Evolutionary conservation across 2,797 vertebrate species (phyloP).

Genomic region (Gobionotothen gibberifrons): DNA sequence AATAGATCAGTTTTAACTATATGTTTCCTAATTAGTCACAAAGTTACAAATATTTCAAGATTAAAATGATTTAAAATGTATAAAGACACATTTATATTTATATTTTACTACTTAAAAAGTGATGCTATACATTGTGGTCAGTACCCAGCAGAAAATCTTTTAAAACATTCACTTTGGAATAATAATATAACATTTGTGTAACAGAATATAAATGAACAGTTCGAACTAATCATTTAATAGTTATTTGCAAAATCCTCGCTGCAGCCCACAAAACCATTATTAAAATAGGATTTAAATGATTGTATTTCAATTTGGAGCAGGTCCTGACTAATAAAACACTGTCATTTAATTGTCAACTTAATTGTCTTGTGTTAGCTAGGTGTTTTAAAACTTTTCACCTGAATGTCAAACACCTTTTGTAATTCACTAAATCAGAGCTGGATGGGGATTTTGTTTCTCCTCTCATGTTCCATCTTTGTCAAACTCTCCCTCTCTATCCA

Average conservation of each 20-base stretch:
- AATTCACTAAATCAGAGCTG: neutral
- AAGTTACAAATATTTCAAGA: neutral
- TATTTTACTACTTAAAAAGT: neutral
- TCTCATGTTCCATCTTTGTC: conserved; percentile 43
- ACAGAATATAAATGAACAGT: neutral
- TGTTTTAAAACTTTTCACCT: neutral
- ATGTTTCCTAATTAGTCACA: no score
- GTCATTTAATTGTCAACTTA: neutral
- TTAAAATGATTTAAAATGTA: neutral
- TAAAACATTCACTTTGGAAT: neutral
- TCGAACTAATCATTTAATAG: neutral
- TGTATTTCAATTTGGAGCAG: neutral
- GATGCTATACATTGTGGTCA: neutral
- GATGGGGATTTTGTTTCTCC: conserved; percentile 17
- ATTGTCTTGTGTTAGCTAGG: neutral
- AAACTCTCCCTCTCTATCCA: neutral
- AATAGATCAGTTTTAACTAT: neutral
- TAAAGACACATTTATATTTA: no score
- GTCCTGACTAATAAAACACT: neutral
- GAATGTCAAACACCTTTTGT: neutral
- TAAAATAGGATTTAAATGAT: neutral
- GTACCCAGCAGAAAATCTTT: neutral
- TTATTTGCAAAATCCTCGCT: neutral
- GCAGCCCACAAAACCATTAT: neutral
- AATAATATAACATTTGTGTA: neutral